A percentile compares a stretch with the other conserved stretches of the same genome.
Evolutionary conservation across 1,140 invertebrate genomes (phyloP).

Genomic region (Sweltsa coloradensis): DNA sequence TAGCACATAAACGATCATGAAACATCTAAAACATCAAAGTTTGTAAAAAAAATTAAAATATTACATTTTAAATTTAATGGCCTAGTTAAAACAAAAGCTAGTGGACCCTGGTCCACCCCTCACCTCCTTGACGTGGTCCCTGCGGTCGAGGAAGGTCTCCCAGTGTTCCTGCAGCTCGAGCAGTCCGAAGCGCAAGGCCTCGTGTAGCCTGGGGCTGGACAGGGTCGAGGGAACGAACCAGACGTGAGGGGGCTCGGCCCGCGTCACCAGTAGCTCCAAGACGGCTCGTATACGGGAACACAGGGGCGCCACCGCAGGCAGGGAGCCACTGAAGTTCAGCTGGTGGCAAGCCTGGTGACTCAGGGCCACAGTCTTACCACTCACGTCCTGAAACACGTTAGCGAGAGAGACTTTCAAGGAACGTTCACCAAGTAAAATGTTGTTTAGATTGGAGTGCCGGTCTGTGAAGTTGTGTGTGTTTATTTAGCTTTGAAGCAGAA

Average conservation of each 20-base stretch:
- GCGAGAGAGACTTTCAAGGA: no score
- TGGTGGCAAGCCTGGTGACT: constrained; percentile 38
- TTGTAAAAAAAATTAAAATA: background rate
- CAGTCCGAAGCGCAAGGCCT: constrained; percentile 75
- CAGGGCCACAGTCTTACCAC: constrained; percentile 38
- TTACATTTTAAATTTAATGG: background rate
- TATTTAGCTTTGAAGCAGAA: no score
- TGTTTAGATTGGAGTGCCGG: no score
- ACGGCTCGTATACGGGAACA: constrained; percentile 49
- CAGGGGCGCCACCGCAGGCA: constrained; percentile 26
- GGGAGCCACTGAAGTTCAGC: constrained; percentile 28
- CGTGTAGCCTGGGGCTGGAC: constrained; percentile 48
- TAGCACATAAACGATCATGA: no score
- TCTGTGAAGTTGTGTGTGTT: no score
- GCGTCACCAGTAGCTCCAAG: constrained; percentile 42
- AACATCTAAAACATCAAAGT: no score
- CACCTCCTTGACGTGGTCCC: constrained; percentile 83
- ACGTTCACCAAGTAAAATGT: no score
- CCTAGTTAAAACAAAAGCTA: background rate
- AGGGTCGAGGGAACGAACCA: constrained; percentile 52
- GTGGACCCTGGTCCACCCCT: constrained; percentile 11
- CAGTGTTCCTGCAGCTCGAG: constrained; percentile 92
- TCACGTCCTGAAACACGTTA: constrained; percentile 39
- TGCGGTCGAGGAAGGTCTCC: constrained; percentile 85
- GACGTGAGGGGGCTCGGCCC: constrained; percentile 55